Conservation (phyloP, 2,888 invertebrate genomes). For the Phalera bucephala region DNA sequence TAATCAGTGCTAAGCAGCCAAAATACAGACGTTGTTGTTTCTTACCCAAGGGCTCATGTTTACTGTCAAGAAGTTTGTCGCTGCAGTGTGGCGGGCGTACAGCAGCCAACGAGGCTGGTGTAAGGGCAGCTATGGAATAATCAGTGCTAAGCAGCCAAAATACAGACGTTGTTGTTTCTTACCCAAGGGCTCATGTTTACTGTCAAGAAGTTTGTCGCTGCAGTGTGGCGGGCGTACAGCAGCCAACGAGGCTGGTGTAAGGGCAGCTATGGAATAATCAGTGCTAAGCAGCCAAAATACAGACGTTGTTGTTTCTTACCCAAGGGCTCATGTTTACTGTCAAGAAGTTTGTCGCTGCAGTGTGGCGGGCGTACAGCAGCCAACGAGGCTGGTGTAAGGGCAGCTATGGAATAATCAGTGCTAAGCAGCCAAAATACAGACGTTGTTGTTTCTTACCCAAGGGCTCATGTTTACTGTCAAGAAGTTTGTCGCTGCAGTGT, state of each 20-base stretch:
- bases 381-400: conserved; percentile 88
- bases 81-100: conserved; percentile 84
- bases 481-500: conserved; percentile 79
- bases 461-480: conserved; percentile 73
- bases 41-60: conserved; percentile 78
- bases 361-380: conserved; percentile 85
- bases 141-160: too few species aligned
- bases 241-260: conserved; percentile 88
- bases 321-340: conserved; percentile 74
- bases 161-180: too few species aligned
- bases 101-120: conserved; percentile 87
- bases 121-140: conserved; percentile 90
- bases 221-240: conserved; percentile 84
- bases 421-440: not conserved
- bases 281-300: too few species aligned
- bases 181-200: conserved; percentile 79
- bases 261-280: conserved; percentile 71
- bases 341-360: conserved; percentile 79
- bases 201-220: conserved; percentile 78
- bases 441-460: conserved; percentile 75
- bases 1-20: too few species aligned
- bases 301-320: conserved; percentile 65
- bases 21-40: too few species aligned
- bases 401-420: conserved; percentile 56
- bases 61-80: conserved; percentile 77